phyloP scores from a whole-genome alignment of 2,888 invertebrate genomes.

The Idaea dimidiata region DNA sequence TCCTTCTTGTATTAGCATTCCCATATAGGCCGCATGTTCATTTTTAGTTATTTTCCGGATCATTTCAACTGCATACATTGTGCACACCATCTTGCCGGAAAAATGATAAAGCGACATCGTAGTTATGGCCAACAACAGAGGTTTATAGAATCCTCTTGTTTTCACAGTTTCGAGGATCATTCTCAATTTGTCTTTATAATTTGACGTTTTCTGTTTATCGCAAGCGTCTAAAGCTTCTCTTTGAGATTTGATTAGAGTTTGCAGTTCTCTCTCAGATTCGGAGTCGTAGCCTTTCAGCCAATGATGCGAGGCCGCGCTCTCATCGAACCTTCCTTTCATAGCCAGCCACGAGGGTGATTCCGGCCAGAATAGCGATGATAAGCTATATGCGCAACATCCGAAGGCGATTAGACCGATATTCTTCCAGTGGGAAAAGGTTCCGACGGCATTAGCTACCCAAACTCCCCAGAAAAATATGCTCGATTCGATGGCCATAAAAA shows the following conservation, averaged over 20 bases:
- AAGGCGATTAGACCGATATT: constrained; percentile 44
- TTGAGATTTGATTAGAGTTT: constrained; percentile 41
- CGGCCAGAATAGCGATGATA: constrained; percentile 43
- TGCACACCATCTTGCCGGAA: constrained; percentile 50
- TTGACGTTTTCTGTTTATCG: constrained; percentile 20
- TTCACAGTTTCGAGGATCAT: constrained; percentile 30
- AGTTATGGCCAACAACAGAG: constrained; percentile 41
- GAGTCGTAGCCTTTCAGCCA: constrained; percentile 45
- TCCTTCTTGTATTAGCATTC: constrained; percentile 58
- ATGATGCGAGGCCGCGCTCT: constrained; percentile 41
- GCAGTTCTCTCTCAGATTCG: constrained; percentile 41
- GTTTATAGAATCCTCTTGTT: constrained; percentile 45
- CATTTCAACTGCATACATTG: constrained; percentile 52
- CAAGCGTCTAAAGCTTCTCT: constrained; percentile 32
- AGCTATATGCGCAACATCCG: constrained; percentile 31
- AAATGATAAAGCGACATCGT: constrained; percentile 47
- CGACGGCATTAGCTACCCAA: constrained; percentile 51
- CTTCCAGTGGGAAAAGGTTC: constrained; percentile 50
- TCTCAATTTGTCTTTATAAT: constrained; percentile 27
- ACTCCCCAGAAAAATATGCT: constrained; percentile 52
- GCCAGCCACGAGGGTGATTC: constrained; percentile 56
- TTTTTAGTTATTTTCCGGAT: constrained; percentile 46
- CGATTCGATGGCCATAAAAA: constrained; percentile 49
- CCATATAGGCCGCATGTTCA: constrained; percentile 47
- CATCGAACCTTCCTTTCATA: constrained; percentile 46